Percentiles rank a stretch among this genome's conserved stretches.
Conservation (phyloP, 1,140 invertebrate genomes). For the Panonychus citri region DNA sequence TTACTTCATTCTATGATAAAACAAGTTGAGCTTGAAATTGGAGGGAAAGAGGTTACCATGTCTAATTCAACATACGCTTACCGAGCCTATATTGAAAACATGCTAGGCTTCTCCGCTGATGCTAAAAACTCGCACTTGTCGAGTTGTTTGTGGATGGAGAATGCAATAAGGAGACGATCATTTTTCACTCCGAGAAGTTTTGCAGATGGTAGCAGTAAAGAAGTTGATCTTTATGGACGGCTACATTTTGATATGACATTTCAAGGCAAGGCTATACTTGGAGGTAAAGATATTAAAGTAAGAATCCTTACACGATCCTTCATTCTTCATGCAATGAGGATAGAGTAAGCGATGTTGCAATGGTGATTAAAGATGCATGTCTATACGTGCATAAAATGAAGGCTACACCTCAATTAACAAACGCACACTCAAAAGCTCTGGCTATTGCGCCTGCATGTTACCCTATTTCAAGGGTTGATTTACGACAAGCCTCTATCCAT, state of each 20-base stretch:
- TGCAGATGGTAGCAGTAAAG: neutral
- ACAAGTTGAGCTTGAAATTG: constrained; percentile 23
- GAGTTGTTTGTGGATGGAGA: neutral
- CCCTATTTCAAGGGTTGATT: constrained; percentile 9
- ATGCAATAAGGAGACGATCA: neutral
- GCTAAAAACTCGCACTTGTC: constrained; percentile 23
- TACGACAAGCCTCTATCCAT: constrained; percentile 10
- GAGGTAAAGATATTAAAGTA: neutral
- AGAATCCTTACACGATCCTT: neutral
- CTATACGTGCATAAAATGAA: neutral
- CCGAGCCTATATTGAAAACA: constrained; percentile 24
- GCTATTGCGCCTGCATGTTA: neutral
- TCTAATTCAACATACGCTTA: constrained; percentile 24
- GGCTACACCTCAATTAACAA: neutral
- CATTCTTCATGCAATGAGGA: constrained; percentile 14
- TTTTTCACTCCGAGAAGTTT: neutral
- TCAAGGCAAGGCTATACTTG: neutral
- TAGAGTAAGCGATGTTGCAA: constrained; percentile 13
- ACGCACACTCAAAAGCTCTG: constrained; percentile 7
- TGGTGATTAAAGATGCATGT: constrained; percentile 12
- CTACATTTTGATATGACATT: neutral
- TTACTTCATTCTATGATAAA: constrained; percentile 23
- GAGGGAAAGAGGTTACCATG: constrained; percentile 24
- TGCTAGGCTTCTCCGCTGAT: constrained; percentile 20
- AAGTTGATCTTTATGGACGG: neutral